phyloP scores from a whole-genome alignment of 2,797 vertebrate genomes.

The Pagetopsis macropterus region DNA sequence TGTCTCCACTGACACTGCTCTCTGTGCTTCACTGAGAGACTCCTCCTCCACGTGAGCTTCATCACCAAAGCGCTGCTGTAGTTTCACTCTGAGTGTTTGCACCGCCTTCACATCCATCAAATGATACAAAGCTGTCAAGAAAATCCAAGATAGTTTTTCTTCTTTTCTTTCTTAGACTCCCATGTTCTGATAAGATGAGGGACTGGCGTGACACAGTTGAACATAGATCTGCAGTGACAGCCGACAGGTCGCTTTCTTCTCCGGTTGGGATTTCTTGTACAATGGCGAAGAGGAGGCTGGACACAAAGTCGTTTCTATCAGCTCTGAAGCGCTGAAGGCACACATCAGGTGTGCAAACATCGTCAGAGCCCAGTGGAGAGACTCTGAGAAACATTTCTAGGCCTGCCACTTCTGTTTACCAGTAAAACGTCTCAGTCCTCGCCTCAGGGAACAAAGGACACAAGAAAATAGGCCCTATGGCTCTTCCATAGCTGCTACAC shows the following conservation, averaged over 20 bases:
- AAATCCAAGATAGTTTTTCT: not conserved
- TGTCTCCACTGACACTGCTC: slow-evolving; percentile 46
- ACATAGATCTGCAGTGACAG: slow-evolving; percentile 61
- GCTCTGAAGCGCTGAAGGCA: slow-evolving; percentile 50
- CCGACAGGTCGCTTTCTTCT: slow-evolving; percentile 51
- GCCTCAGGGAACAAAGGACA: slow-evolving; percentile 21
- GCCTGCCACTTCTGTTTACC: slow-evolving; percentile 62
- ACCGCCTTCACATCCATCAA: slow-evolving; percentile 24
- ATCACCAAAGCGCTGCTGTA: slow-evolving; percentile 36
- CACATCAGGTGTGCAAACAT: slow-evolving; percentile 46
- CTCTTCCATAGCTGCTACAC: slow-evolving; percentile 11
- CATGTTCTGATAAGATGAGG: slow-evolving; percentile 7
- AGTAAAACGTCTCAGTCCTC: slow-evolving; percentile 45
- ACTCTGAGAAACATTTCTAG: slow-evolving; percentile 41
- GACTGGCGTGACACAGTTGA: slow-evolving; percentile 7
- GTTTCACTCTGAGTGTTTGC: slow-evolving; percentile 44
- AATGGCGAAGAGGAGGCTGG: slow-evolving; percentile 17
- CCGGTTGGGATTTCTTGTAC: slow-evolving; percentile 43
- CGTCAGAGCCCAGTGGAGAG: slow-evolving; percentile 38
- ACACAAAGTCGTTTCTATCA: slow-evolving; percentile 65
- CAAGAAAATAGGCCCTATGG: slow-evolving; percentile 10
- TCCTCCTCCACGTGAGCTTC: slow-evolving; percentile 39
- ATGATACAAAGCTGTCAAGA: slow-evolving; percentile 23
- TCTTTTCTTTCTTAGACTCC: not conserved
- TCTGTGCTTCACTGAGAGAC: slow-evolving; percentile 21